Percentiles rank a stretch among this genome's conserved stretches.
These are phyloP conservation scores for Thamnophis sirtalis DNA, from an alignment of 2,113 vertebrate genomes.

Conservation along the genomic window DNA sequence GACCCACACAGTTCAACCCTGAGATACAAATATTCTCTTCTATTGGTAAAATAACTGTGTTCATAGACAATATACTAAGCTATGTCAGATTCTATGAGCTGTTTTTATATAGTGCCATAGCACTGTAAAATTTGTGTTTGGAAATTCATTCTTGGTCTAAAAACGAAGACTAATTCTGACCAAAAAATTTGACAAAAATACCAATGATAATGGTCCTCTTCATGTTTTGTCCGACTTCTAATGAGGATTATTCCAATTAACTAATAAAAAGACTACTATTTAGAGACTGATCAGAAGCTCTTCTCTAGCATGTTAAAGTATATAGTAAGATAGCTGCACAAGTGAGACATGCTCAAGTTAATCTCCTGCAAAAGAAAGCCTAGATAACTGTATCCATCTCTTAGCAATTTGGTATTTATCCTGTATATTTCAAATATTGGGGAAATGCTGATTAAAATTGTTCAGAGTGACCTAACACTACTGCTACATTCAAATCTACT, in stretches of 20 bases:
- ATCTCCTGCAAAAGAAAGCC: neutral
- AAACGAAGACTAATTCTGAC: neutral
- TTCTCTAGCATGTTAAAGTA: neutral
- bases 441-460: neutral
- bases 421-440: neutral
- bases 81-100: neutral
- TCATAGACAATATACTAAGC: neutral
- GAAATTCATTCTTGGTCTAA: neutral
- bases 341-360: neutral
- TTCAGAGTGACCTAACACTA: neutral
- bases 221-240: neutral
- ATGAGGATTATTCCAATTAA: neutral
- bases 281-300: neutral
- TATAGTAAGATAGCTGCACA: neutral
- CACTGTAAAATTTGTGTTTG: neutral
- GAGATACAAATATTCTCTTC: too few relatives aligned
- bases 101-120: neutral
- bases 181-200: neutral
- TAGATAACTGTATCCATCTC: neutral
- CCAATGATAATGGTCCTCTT: neutral
- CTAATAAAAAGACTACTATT: neutral
- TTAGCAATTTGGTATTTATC: neutral
- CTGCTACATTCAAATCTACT: neutral
- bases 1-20: too few relatives aligned
- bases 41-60: neutral